Base-by-base conservation (phyloP, 2,113 vertebrate species). In the Jacana jacana region DNA sequence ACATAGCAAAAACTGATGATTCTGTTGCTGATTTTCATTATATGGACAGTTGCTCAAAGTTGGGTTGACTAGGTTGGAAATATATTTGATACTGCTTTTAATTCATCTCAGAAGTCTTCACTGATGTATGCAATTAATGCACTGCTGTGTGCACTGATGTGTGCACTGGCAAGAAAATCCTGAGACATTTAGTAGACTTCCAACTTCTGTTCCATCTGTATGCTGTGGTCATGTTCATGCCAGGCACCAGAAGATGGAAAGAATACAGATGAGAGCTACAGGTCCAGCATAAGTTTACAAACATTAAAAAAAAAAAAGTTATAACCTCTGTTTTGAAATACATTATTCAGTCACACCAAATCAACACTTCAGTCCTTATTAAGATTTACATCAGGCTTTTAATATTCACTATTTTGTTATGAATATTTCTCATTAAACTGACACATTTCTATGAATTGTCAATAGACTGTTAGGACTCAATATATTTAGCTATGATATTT, bases 1-100 rank as follows among this genome's bases (percentile, higher is more conserved):
- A 31, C 35, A 5, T 2, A 49, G 46, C 0, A 0, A 28, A 82
- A 82, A 19, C 3, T 55, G 22, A 25, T 49, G 18, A 10, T 58
- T 76, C 31, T 82, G 24, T 12, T 80, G 76, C 40, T 54, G n/a
- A n/a, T 75, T 92, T 65, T 89, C 30, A 5, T 58, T 24, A 35
- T 33, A 7, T 5, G 27, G 54, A 19, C 20, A 55, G 22, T 57
- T 78, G 54, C 16, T 35, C 25, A 25, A 69, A 69, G 35, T 5
- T 24, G 40, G 51, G 11, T 57, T 51, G 77, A 23, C 54, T 81
- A 57, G 73, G 4, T 35, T 75, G 55, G 70, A 55, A 63, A 58
- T 40, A 15, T 44, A 12, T 86, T 91, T 76, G 71, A 19, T 68
- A 80, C 20, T 76, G 42, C 22, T 57, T 82, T 71, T 75, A 48